A percentile compares a stretch with the other conserved stretches of the same genome.
Conservation (phyloP, 2,888 invertebrate species). For the Ernsta delagoae region DNA sequence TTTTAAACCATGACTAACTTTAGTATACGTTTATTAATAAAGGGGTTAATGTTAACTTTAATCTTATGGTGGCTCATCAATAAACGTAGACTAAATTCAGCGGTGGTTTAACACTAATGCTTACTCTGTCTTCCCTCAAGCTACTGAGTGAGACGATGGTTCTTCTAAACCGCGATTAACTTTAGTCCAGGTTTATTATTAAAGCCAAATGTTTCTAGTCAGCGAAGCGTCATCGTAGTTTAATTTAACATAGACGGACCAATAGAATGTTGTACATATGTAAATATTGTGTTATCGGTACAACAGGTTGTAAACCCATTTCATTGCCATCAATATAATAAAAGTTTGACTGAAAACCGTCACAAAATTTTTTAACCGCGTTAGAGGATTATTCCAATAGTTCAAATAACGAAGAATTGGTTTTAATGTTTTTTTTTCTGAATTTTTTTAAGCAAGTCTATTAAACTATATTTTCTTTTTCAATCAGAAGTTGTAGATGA, state of each 20-base stretch:
- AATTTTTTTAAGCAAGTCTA: no score
- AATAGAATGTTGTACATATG: constrained; percentile 81
- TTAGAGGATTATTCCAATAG: constrained; percentile 9
- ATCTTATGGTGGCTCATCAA: not conserved
- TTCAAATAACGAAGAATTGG: not conserved
- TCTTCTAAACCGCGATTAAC: no score
- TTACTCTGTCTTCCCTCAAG: no score
- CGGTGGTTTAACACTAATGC: no score
- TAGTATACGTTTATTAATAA: no score
- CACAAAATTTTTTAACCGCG: constrained; percentile 13
- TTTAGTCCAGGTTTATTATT: no score
- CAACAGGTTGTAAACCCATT: constrained; percentile 68
- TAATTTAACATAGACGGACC: constrained; percentile 78
- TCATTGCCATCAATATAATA: constrained; percentile 3
- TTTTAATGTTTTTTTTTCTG: no score
- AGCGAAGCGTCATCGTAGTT: constrained; percentile 40
- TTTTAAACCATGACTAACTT: no score
- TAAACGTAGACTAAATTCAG: no score
- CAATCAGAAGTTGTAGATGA: no score
- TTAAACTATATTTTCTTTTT: no score
- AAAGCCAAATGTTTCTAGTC: constrained; percentile 12
- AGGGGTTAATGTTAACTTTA: not conserved
- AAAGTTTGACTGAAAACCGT: constrained; percentile 37
- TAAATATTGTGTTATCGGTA: constrained; percentile 71
- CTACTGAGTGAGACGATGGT: no score